Conservation (phyloP, 2,888 invertebrate genomes). For the Ceratothoa steindachneri region DNA sequence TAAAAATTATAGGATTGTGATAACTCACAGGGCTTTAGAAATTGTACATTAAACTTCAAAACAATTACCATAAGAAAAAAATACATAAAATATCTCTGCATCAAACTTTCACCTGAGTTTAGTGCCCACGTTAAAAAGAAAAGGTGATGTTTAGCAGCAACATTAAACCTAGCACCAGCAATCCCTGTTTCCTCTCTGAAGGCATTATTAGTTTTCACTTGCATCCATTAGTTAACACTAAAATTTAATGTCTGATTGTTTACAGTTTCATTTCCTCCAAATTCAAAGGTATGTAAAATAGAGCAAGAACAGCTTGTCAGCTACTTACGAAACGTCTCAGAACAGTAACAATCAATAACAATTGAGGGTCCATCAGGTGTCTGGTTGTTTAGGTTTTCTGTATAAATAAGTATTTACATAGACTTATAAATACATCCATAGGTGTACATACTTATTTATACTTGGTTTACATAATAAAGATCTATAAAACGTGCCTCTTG, state of each 20-base stretch:
- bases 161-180: slow-evolving; percentile 10
- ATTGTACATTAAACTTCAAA: not conserved
- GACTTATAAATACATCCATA: not conserved
- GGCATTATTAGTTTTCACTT: not conserved
- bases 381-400: not conserved
- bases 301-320: not conserved
- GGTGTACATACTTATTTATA: not conserved
- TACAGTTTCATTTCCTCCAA: not conserved
- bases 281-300: not conserved
- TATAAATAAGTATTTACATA: not conserved
- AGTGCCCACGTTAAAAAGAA: not conserved
- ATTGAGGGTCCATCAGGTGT: not conserved
- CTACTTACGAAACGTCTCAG: not conserved
- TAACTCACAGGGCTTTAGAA: not conserved
- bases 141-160: not conserved
- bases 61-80: not conserved
- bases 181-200: not conserved
- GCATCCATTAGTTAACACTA: not conserved
- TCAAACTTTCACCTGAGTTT: not conserved
- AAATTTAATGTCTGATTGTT: not conserved
- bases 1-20: not conserved
- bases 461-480: not conserved
- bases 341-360: not conserved
- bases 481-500: not conserved
- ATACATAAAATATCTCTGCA: not conserved